Base-by-base conservation (phyloP, 2,797 vertebrate genomes). In the Catamblyrhynchus diadema region DNA sequence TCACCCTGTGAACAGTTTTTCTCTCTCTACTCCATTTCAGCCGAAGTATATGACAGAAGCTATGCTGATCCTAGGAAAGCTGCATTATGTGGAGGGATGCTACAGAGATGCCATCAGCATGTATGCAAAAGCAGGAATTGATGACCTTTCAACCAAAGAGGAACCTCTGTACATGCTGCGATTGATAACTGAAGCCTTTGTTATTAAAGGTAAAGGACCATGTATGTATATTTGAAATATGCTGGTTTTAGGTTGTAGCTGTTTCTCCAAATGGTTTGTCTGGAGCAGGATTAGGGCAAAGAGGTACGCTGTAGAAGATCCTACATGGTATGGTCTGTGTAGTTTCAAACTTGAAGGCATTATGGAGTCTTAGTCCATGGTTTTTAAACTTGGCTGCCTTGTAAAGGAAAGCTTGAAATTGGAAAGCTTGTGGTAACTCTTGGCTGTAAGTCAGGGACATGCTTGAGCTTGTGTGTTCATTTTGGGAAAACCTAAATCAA, bases 51-150 rank as follows among this genome's bases (percentile, higher is more conserved):
- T 99, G 97, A 98, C 98, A 22, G 99, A 99, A 97, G 98, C 99
- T 81, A 98, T 99, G 96, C 97, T 99, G 83, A 98, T 99, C 82
- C 98, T 99, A 97, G 99, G 99, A 88, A 99, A 99, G 95, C 98
- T 99, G 92, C 98, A 99, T 96, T 99, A 99, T 3, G 97, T 98
- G 74, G 99, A 99, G 96, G 99, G 99, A 50, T 98, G 98, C 10
- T 99, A 98, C 97, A 97, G 99, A 89, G 99, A 99, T 35, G 99
- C 99, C 42, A 98, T 99, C 98, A 99, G 99, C 91, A 99, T 99
- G 99, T 99, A 99, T 33, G 99, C 98, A 12, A 98, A 98, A 88
- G 98, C 99, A 20, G 98, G 98, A 53, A 98, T 99, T 35, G 99
- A 99, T 59, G 98, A 99, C 87, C 97, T 99, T 65, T 98, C 98